phyloP scores from a whole-genome alignment of 2,797 vertebrate genomes.

The Cichlasoma orientale region DNA sequence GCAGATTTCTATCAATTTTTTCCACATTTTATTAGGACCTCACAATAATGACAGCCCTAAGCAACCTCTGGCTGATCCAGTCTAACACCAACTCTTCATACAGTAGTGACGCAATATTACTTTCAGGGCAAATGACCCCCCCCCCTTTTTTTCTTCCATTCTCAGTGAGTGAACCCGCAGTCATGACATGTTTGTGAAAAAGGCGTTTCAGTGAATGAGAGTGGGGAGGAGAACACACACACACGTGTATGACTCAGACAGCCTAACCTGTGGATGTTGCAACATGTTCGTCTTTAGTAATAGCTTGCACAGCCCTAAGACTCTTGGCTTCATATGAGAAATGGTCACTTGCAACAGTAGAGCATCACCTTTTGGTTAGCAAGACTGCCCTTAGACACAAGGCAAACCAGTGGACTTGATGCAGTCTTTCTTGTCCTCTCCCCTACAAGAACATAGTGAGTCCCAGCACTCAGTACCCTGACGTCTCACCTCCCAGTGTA shows the following conservation, averaged over 20 bases:
- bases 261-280: background rate
- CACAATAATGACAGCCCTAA: too few species aligned
- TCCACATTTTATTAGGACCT: too few species aligned
- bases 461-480: background rate
- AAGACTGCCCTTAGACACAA: background rate
- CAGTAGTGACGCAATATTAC: too few species aligned
- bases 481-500: background rate
- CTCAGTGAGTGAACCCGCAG: too few species aligned
- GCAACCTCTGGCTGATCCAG: too few species aligned
- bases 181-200: too few species aligned
- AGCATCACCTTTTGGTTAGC: background rate
- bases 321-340: constrained; percentile 3
- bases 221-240: background rate
- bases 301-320: constrained; percentile 1
- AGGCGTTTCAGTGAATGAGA: too few species aligned
- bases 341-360: background rate
- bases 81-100: too few species aligned
- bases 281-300: constrained; percentile 4
- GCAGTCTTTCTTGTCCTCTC: background rate
- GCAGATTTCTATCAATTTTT: too few species aligned
- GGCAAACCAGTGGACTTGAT: background rate
- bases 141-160: too few species aligned
- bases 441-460: background rate
- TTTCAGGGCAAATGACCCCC: too few species aligned
- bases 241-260: background rate